Conservation (phyloP, 2,888 invertebrate species). For the Agriopis aurantiaria region DNA sequence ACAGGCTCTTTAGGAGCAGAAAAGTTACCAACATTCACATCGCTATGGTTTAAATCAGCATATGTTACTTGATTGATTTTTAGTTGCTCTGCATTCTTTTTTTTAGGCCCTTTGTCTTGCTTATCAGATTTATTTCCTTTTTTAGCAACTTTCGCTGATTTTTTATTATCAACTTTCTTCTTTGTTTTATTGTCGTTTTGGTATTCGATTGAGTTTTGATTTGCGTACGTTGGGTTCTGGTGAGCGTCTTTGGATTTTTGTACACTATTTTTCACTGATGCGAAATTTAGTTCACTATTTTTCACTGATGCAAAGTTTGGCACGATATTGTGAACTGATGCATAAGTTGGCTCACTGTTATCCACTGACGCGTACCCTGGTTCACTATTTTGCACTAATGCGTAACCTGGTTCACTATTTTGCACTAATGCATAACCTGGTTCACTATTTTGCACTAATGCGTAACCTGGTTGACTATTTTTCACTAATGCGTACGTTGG, state of each 20-base stretch:
- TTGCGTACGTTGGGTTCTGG: background rate
- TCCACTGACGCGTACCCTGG: background rate
- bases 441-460: background rate
- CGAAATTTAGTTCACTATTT: background rate
- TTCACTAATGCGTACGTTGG: background rate
- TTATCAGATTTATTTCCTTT: background rate
- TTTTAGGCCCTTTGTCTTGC: background rate
- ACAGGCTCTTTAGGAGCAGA: background rate
- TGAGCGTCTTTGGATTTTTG: background rate
- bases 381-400: background rate
- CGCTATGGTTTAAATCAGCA: background rate
- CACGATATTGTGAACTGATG: background rate
- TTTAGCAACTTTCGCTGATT: background rate
- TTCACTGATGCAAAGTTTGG: conserved; percentile 4
- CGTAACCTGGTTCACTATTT: no score
- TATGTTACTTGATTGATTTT: background rate
- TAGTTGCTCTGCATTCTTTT: background rate
- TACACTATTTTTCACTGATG: background rate
- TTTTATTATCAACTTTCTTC: background rate
- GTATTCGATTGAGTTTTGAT: background rate
- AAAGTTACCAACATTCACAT: background rate
- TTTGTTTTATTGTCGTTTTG: background rate
- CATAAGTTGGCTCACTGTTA: background rate
- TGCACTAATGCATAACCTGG: background rate
- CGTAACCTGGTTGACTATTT: background rate